These are phyloP conservation scores for Antitype chi DNA, from an alignment of 2,888 invertebrate genomes.

Conservation along the genomic window DNA sequence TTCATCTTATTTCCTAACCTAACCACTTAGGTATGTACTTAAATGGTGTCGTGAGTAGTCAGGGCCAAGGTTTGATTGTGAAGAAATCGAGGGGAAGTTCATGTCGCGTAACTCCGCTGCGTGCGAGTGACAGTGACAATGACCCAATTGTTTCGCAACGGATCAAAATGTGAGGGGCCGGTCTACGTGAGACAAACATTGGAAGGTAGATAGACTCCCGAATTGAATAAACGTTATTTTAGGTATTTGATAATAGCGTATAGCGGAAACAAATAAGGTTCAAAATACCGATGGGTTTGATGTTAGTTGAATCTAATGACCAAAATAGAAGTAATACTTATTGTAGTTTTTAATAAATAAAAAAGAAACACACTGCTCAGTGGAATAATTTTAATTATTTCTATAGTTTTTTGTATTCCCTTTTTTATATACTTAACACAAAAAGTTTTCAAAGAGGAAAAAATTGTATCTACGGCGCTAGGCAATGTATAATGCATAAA, in stretches of 20 bases:
- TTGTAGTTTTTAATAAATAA: no score
- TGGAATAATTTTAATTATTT: no score
- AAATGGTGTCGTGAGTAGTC: neutral
- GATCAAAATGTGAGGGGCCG: conserved; percentile 13
- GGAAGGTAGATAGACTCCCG: neutral
- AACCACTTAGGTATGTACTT: neutral
- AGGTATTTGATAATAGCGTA: no score
- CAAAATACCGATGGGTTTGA: no score
- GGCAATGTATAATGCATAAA: neutral
- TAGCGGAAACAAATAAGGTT: no score
- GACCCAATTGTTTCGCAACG: conserved; percentile 48
- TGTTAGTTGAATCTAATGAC: no score
- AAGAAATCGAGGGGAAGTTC: conserved; percentile 45
- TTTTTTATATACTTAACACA: no score
- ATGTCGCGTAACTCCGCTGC: conserved; percentile 7
- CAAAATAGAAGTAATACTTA: no score
- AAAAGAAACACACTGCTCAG: no score
- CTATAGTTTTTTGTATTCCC: no score
- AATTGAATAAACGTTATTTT: neutral
- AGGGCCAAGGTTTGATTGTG: conserved; percentile 47
- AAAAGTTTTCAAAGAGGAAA: neutral
- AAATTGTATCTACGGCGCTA: neutral
- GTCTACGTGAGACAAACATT: conserved; percentile 5
- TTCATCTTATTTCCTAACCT: conserved; percentile 26
- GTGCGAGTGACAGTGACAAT: conserved; percentile 49